phyloP scores from a whole-genome alignment of 2,888 invertebrate species.

The Heliconius charithonia region DNA sequence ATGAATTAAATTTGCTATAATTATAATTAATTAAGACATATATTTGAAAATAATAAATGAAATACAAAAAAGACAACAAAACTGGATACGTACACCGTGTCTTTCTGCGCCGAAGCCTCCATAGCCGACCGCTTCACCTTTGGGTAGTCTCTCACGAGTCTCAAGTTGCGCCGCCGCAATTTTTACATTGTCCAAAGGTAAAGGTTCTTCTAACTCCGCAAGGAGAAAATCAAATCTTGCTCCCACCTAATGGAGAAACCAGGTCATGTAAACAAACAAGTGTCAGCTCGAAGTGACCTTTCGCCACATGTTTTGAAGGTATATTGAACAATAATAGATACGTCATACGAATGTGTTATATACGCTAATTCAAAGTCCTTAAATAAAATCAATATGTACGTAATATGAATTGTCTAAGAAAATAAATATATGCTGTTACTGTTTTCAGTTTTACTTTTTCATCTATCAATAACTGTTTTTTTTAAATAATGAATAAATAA shows the following conservation, averaged over 20 bases:
- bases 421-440: neutral
- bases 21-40: neutral
- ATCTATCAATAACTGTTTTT: too few relatives aligned
- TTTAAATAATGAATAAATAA: neutral
- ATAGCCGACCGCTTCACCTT: slow-evolving; percentile 62
- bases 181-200: slow-evolving; percentile 64
- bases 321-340: slow-evolving; percentile 19
- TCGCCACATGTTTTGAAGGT: slow-evolving; percentile 31
- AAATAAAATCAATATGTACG: neutral
- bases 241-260: slow-evolving; percentile 61
- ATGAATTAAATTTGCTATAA: neutral
- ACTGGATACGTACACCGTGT: slow-evolving; percentile 61
- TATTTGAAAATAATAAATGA: neutral
- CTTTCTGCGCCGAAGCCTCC: slow-evolving; percentile 73
- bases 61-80: too few relatives aligned
- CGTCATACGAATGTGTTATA: slow-evolving; percentile 18
- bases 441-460: neutral
- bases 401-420: neutral
- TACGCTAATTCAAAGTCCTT: neutral
- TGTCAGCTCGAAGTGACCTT: slow-evolving; percentile 24
- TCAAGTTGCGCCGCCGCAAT: slow-evolving; percentile 65
- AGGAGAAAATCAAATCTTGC: slow-evolving; percentile 75
- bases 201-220: slow-evolving; percentile 68
- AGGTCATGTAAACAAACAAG: slow-evolving; percentile 19
- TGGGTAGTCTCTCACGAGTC: slow-evolving; percentile 51